These are phyloP conservation scores for Chrysopilus asiliformis DNA, from an alignment of 2,888 invertebrate genomes.

Conservation along the genomic window DNA sequence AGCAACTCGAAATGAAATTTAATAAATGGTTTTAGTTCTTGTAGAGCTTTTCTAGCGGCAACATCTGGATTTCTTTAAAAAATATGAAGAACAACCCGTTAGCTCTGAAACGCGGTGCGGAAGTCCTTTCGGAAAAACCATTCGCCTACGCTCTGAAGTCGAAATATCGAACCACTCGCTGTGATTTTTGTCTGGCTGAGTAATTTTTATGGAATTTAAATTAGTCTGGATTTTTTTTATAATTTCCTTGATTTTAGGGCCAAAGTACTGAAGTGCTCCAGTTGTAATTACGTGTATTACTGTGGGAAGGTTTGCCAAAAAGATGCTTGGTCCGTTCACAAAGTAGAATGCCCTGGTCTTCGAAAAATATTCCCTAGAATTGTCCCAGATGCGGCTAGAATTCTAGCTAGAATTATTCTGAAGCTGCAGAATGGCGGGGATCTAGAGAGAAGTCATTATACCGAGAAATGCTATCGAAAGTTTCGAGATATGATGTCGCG, in stretches of 20 bases:
- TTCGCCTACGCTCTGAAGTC: conserved; percentile 61
- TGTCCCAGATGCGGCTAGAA: conserved; percentile 69
- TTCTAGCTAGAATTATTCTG: conserved; percentile 60
- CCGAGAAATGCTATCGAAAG: conserved; percentile 53
- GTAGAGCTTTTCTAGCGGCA: no score
- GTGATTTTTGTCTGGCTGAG: conserved; percentile 65
- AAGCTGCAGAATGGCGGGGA: conserved; percentile 49
- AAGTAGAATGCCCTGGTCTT: conserved; percentile 66
- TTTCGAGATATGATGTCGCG: conserved; percentile 86
- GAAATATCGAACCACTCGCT: conserved; percentile 52
- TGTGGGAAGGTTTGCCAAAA: conserved; percentile 71
- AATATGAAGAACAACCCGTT: no score
- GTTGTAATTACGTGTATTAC: conserved; percentile 70
- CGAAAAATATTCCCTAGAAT: conserved; percentile 55
- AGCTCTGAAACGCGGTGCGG: conserved; percentile 44
- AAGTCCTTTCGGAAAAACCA: conserved; percentile 58
- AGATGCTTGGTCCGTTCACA: conserved; percentile 70
- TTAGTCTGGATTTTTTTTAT: background rate
- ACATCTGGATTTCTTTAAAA: no score
- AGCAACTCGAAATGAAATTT: no score
- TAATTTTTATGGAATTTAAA: conserved; percentile 33
- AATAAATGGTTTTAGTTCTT: no score
- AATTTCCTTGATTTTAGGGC: conserved; percentile 40
- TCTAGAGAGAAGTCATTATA: conserved; percentile 52
- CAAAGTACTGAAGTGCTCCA: conserved; percentile 65